phyloP scores from a whole-genome alignment of 1,140 invertebrate genomes.

The Theocolax elegans region DNA sequence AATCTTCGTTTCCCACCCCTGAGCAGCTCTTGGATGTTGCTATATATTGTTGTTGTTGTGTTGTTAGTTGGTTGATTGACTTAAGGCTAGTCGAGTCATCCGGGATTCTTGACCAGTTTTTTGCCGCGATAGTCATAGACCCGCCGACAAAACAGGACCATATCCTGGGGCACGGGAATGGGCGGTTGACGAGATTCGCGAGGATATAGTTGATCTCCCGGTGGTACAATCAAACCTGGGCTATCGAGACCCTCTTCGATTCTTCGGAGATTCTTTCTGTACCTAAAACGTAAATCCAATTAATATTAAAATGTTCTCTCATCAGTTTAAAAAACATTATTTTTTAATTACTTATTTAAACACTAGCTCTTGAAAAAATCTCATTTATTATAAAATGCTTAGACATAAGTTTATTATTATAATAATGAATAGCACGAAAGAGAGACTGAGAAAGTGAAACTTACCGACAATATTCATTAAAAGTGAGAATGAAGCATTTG shows the following conservation, averaged over 20 bases:
- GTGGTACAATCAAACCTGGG: slow-evolving; percentile 71
- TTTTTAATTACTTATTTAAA: too few relatives aligned
- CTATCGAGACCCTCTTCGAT: slow-evolving; percentile 72
- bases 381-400: neutral
- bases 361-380: neutral
- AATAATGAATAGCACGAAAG: neutral
- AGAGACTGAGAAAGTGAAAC: slow-evolving; percentile 25
- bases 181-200: slow-evolving; percentile 73
- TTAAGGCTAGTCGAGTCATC: slow-evolving; percentile 66
- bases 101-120: slow-evolving; percentile 78
- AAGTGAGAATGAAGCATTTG: slow-evolving; percentile 96
- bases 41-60: slow-evolving; percentile 12
- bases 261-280: slow-evolving; percentile 73
- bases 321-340: too few relatives aligned
- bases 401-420: neutral
- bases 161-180: slow-evolving; percentile 80
- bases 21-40: slow-evolving; percentile 18
- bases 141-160: slow-evolving; percentile 92
- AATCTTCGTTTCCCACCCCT: neutral
- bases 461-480: slow-evolving; percentile 96
- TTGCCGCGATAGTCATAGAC: slow-evolving; percentile 94
- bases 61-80: neutral
- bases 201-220: slow-evolving; percentile 67
- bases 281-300: slow-evolving; percentile 63
- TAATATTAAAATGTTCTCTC: too few relatives aligned